Evolutionary conservation across 2,113 vertebrate species (phyloP), one percentile per base, ranked within the genome.

Genomic region (Puffinus mauretanicus): DNA sequence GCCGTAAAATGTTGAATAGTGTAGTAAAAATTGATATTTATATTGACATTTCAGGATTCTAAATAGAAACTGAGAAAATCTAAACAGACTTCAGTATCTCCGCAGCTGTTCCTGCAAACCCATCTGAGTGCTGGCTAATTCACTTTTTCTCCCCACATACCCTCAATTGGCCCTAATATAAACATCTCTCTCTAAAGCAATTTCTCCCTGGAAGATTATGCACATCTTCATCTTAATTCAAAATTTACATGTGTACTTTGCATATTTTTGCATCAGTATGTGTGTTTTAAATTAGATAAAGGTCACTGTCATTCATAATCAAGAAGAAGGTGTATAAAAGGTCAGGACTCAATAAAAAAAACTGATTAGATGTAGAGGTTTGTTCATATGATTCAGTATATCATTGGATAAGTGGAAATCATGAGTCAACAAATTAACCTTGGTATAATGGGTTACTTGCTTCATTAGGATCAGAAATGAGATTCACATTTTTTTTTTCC

Each of bases 241-340:
- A 93, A 98, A 98, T 98, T 98, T 98, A 98, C 98, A 98, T 98
- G 97, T 97, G 97, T 98, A 97, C 97, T 98, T 98, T 98, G 98
- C 98, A 98, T 98, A 98, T 98, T 98, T 98, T 98, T 98, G 98
- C 98, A 98, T 98, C 96, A 98, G 97, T 97, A 96, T 97, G 91
- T 98, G 97, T 98, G 95, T 97, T 98, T 98, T 98, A 98, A 98
- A 98, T 98, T 98, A 98, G 96, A 98, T 97, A 98, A 98, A 98
- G 98, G 98, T 98, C 98, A 98, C 98, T 98, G 97, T 98, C 98
- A 98, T 98, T 98, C 98, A 98, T 97, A 98, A 98, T 98, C 98
- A 98, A 98, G 97, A 97, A 84, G 97, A 98, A 98, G 96, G 97
- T 97, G 94, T 95, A 98, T 98, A 97, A 98, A 98, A 98, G 98